Evolutionary conservation across 2,888 invertebrate species (phyloP).

Genomic region (Allolobophora icterica): DNA sequence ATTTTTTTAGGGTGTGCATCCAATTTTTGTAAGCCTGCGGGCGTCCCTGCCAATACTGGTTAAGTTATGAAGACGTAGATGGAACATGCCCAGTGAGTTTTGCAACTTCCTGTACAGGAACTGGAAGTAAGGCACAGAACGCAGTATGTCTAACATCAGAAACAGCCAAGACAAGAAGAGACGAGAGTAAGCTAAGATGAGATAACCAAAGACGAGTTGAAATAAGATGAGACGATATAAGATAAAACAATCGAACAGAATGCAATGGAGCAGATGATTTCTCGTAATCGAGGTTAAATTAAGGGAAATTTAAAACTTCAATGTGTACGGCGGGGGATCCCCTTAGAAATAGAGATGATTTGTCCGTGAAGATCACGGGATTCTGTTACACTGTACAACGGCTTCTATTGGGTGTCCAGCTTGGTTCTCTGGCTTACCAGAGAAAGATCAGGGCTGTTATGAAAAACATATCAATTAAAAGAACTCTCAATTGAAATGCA

Average conservation of each 20-base stretch:
- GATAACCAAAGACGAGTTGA: background rate
- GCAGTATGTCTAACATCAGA: background rate
- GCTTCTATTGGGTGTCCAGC: background rate
- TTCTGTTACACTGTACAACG: no score
- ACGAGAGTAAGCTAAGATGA: background rate
- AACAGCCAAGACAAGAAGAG: background rate
- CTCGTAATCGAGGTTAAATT: no score
- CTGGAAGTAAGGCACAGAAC: background rate
- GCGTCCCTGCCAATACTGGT: no score
- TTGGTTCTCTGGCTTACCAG: background rate
- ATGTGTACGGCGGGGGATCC: no score
- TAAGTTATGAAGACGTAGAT: background rate
- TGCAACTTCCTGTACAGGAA: background rate
- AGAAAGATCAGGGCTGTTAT: background rate
- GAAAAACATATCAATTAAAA: background rate
- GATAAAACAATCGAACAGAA: background rate
- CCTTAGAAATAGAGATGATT: no score
- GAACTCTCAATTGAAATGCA: background rate
- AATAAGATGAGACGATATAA: background rate
- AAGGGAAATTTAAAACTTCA: no score
- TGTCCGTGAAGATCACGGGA: no score
- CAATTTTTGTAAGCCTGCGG: no score
- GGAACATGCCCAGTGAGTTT: background rate
- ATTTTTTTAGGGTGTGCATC: no score
- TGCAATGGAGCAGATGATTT: no score